A percentile compares a stretch with the other conserved stretches of the same genome.
phyloP scores from a whole-genome alignment of 2,888 invertebrate species.

The Acanthosepion pharaonis region DNA sequence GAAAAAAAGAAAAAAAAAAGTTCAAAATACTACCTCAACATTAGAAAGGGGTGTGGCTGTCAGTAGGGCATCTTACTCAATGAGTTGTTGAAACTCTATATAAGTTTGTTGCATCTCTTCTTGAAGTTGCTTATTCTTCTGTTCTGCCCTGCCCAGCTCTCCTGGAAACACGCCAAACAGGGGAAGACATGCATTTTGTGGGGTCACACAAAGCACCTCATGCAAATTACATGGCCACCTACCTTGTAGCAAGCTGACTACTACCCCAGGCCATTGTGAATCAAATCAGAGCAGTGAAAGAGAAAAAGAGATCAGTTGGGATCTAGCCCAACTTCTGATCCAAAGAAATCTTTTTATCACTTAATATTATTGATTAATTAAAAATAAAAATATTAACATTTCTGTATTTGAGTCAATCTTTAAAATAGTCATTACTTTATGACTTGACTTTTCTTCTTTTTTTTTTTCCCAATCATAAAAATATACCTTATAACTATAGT shows the following conservation, averaged over 20 bases:
- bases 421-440: too few species aligned
- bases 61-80: conserved; percentile 45
- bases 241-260: conserved; percentile 44
- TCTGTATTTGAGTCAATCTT: too few species aligned
- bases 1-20: neutral
- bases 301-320: neutral
- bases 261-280: neutral
- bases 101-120: conserved; percentile 90
- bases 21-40: conserved; percentile 46
- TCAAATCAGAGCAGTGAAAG: neutral
- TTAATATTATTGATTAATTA: too few species aligned
- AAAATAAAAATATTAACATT: too few species aligned
- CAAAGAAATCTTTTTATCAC: too few species aligned
- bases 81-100: conserved; percentile 46
- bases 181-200: conserved; percentile 54
- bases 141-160: conserved; percentile 81
- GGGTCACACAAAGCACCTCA: conserved; percentile 46
- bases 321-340: neutral
- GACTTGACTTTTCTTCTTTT: too few species aligned
- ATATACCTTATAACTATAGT: too few species aligned
- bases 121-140: conserved; percentile 95
- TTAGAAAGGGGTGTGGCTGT: conserved; percentile 41
- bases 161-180: conserved; percentile 58
- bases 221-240: conserved; percentile 47
- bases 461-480: too few species aligned